Conservation (phyloP, 2,888 invertebrate genomes). For the Petrolisthes manimaculis region DNA sequence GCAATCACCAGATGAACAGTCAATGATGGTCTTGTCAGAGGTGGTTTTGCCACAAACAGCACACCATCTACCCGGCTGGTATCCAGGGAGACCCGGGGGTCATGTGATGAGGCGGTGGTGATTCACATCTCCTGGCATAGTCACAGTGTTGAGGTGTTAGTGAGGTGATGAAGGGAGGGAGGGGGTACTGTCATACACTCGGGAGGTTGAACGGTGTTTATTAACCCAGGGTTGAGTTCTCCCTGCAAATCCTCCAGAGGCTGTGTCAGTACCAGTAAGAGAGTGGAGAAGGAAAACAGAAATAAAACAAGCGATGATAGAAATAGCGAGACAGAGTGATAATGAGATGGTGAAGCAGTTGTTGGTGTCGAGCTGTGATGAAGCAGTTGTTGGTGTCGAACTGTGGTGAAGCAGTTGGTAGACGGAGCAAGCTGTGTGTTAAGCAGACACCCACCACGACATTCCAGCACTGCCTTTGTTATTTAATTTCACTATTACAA, state of each 20-base stretch:
- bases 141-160: background rate
- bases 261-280: too few relatives aligned
- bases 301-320: too few relatives aligned
- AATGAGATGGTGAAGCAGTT: too few relatives aligned
- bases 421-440: too few relatives aligned
- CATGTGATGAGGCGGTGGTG: conserved; percentile 22
- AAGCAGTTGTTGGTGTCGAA: too few relatives aligned
- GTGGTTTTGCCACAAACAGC: conserved; percentile 10
- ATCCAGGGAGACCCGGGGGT: background rate
- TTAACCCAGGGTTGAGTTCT: conserved; percentile 21
- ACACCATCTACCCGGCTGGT: conserved; percentile 8
- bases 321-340: too few relatives aligned
- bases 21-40: conserved; percentile 5
- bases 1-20: background rate
- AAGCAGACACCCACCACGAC: too few relatives aligned
- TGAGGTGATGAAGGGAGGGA: background rate
- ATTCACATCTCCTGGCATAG: conserved; percentile 20
- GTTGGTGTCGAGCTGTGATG: too few relatives aligned
- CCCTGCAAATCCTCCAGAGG: conserved; percentile 23
- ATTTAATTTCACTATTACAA: too few relatives aligned
- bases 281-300: too few relatives aligned
- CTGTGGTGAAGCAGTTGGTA: too few relatives aligned
- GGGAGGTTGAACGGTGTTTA: conserved; percentile 17
- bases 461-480: too few relatives aligned
- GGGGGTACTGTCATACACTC: conserved; percentile 15